Conservation (phyloP, 2,797 vertebrate species). For the Pampus argenteus region DNA sequence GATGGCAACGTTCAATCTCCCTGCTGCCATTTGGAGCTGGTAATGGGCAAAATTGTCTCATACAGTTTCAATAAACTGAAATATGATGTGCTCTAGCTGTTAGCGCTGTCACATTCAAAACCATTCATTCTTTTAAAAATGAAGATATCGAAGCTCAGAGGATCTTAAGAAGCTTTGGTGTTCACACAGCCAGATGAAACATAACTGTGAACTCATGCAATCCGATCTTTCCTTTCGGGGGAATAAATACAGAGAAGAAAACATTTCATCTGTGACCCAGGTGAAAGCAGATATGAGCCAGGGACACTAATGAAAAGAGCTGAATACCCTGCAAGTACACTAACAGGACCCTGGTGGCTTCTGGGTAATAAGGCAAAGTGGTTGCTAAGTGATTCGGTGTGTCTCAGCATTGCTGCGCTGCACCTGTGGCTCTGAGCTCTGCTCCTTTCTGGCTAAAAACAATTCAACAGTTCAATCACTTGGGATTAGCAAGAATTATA, state of each 20-base stretch:
- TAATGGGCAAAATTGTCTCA: conserved; percentile 31
- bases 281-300: conserved; percentile 63
- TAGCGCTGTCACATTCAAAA: conserved; percentile 11
- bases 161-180: not conserved
- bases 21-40: conserved; percentile 10
- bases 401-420: conserved; percentile 63
- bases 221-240: conserved; percentile 37
- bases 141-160: conserved; percentile 24
- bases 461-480: conserved; percentile 39
- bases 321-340: conserved; percentile 70
- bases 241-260: not conserved
- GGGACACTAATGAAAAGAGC: conserved; percentile 70
- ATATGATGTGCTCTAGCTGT: conserved; percentile 15
- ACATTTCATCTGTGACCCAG: conserved; percentile 62
- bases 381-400: conserved; percentile 76
- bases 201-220: conserved; percentile 20
- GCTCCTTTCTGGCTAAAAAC: conserved; percentile 35
- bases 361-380: conserved; percentile 78
- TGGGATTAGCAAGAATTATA: conserved; percentile 52
- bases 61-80: conserved; percentile 19
- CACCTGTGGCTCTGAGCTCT: conserved; percentile 75
- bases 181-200: conserved; percentile 29
- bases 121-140: conserved; percentile 9
- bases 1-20: conserved; percentile 3
- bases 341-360: conserved; percentile 75